phyloP scores from a whole-genome alignment of 2,113 vertebrate genomes.

The Pseudonaja textilis region DNA sequence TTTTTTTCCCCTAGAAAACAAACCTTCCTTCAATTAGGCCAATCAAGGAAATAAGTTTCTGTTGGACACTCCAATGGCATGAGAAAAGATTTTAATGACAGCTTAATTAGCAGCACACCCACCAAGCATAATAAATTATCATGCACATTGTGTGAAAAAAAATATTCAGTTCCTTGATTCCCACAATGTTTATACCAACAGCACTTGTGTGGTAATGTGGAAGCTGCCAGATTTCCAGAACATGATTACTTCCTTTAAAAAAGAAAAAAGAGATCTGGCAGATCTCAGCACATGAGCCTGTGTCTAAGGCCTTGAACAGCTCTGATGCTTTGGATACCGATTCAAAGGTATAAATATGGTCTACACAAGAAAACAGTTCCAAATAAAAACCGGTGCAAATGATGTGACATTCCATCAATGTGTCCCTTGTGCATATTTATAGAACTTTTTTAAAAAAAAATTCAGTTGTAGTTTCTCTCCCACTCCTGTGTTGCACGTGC shows the following conservation, averaged over 20 bases:
- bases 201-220: slow-evolving; percentile 92
- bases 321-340: slow-evolving; percentile 95
- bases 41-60: slow-evolving; percentile 82
- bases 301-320: slow-evolving; percentile 87
- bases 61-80: slow-evolving; percentile 88
- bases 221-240: slow-evolving; percentile 83
- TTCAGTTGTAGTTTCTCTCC: slow-evolving; percentile 77
- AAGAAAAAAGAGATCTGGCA: slow-evolving; percentile 70
- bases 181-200: slow-evolving; percentile 89
- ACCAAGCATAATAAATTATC: slow-evolving; percentile 99
- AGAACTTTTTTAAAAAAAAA: too few relatives aligned
- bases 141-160: slow-evolving; percentile 99
- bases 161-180: slow-evolving; percentile 91
- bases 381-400: slow-evolving; percentile 91
- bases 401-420: slow-evolving; percentile 89
- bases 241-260: neutral
- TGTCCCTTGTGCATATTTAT: slow-evolving; percentile 97
- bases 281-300: slow-evolving; percentile 80
- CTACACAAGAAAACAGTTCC: slow-evolving; percentile 95
- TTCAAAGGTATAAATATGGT: slow-evolving; percentile 95
- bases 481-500: slow-evolving; percentile 82
- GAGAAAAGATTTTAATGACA: slow-evolving; percentile 93
- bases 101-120: slow-evolving; percentile 99
- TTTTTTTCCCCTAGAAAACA: slow-evolving; percentile 61
- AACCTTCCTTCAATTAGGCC: slow-evolving; percentile 80